Evolutionary conservation across 1,140 invertebrate species (phyloP).

Genomic region (Drosophila novamexicana): DNA sequence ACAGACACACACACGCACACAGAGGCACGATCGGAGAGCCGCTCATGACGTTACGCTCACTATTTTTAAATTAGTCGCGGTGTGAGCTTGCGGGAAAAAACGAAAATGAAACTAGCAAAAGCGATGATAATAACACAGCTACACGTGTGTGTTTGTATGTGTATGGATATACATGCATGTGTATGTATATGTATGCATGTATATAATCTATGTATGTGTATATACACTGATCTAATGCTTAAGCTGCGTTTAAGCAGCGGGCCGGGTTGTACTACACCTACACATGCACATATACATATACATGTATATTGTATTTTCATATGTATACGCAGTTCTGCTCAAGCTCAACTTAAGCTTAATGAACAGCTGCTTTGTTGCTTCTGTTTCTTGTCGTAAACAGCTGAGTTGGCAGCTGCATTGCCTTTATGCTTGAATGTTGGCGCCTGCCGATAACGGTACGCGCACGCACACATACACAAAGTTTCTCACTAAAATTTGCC

Average conservation of each 20-base stretch:
- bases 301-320: background rate
- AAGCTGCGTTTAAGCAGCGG: background rate
- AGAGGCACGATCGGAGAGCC: background rate
- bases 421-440: background rate
- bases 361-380: background rate
- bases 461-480: background rate
- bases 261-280: background rate
- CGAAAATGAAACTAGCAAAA: conserved; percentile 24
- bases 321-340: background rate
- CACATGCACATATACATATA: background rate
- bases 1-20: background rate
- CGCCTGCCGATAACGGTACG: background rate
- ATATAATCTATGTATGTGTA: background rate
- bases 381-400: background rate
- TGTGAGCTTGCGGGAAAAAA: conserved; percentile 20
- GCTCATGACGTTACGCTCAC: conserved; percentile 12
- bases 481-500: conserved; percentile 37
- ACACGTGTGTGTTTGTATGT: background rate
- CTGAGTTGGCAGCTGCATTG: background rate
- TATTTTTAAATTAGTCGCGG: background rate
- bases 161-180: background rate
- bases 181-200: background rate
- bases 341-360: background rate
- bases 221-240: background rate
- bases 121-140: background rate